Conservation (phyloP, 2,113 vertebrate genomes). For the Bufo bufo region DNA sequence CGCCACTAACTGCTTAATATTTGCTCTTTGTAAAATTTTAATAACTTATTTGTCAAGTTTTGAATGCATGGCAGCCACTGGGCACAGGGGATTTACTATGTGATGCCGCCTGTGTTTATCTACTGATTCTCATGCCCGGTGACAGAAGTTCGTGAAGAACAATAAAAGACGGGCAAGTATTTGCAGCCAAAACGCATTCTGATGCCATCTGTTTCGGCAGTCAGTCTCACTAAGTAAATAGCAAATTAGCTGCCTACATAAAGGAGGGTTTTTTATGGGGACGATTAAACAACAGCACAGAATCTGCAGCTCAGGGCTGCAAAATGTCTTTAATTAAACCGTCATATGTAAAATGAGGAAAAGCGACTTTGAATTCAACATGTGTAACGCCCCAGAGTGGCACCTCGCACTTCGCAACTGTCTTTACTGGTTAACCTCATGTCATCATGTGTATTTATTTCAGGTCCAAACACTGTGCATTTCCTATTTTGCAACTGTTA, state of each 20-base stretch:
- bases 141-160: conserved; percentile 59
- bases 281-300: conserved; percentile 64
- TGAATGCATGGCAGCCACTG: conserved; percentile 59
- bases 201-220: conserved; percentile 59
- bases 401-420: not conserved
- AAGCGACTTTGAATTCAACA: not conserved
- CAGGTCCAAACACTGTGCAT: too few species aligned
- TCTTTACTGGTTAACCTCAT: too few species aligned
- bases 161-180: conserved; percentile 59
- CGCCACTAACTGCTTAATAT: conserved; percentile 63
- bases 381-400: not conserved
- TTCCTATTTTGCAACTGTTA: too few species aligned
- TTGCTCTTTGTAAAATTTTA: conserved; percentile 65
- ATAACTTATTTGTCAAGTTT: conserved; percentile 66
- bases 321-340: conserved; percentile 65
- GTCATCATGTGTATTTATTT: too few species aligned
- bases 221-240: conserved; percentile 65
- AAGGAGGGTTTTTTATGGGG: conserved; percentile 61
- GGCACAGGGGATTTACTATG: conserved; percentile 55
- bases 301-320: conserved; percentile 61
- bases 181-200: conserved; percentile 51
- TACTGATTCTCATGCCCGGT: conserved; percentile 17
- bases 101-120: conserved; percentile 29
- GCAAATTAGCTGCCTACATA: conserved; percentile 60
- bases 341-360: conserved; percentile 61